Conservation (phyloP, 2,888 invertebrate species). For the Agonopterix alstromeriana region DNA sequence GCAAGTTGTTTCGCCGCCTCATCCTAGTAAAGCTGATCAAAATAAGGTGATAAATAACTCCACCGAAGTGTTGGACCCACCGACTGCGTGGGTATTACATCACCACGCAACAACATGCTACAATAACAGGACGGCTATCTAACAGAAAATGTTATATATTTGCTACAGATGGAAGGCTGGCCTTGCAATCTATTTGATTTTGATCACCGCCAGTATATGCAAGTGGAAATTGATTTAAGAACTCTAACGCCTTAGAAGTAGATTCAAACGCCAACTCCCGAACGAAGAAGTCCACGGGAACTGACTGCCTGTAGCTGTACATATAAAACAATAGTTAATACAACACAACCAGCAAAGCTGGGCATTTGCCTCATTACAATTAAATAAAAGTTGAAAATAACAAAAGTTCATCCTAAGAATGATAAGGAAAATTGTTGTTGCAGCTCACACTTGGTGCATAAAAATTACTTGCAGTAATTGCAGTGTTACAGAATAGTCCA, state of each 20-base stretch:
- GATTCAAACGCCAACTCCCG: constrained; percentile 93
- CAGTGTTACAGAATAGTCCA: too few species aligned
- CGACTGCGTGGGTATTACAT: constrained; percentile 47
- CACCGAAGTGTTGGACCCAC: constrained; percentile 35
- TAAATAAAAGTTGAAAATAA: not conserved
- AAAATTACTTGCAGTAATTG: too few species aligned
- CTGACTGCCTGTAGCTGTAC: constrained; percentile 95
- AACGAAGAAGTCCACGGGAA: constrained; percentile 91
- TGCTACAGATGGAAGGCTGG: constrained; percentile 78
- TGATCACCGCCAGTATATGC: constrained; percentile 82
- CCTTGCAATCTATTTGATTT: constrained; percentile 93
- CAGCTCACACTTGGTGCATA: too few species aligned
- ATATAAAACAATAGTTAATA: constrained; percentile 66
- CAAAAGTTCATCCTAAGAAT: constrained; percentile 1
- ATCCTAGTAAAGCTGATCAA: constrained; percentile 59
- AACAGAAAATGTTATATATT: constrained; percentile 73
- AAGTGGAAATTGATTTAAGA: constrained; percentile 89
- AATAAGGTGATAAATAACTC: constrained; percentile 43
- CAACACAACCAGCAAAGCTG: constrained; percentile 54
- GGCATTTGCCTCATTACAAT: constrained; percentile 8
- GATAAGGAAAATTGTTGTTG: not conserved
- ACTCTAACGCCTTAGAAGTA: constrained; percentile 89
- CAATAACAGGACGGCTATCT: constrained; percentile 51
- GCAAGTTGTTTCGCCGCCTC: constrained; percentile 34
- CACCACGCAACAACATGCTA: constrained; percentile 57